A percentile compares a stretch with the other conserved stretches of the same genome.
Evolutionary conservation across 2,797 vertebrate genomes (phyloP).

Genomic region (Cirrhinus mrigala): DNA sequence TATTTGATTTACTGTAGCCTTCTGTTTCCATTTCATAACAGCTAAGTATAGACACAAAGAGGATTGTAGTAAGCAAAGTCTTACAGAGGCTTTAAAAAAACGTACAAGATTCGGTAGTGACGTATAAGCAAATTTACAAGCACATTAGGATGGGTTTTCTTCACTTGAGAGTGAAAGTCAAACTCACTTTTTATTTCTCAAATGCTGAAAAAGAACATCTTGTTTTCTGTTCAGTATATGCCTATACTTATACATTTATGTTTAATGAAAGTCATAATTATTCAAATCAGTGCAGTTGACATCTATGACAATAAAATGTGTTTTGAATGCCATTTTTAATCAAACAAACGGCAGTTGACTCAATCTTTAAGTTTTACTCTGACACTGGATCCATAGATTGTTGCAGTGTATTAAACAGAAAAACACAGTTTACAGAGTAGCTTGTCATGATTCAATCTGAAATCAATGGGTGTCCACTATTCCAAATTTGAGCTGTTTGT

Average conservation of each 20-base stretch:
- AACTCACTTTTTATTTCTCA: not conserved
- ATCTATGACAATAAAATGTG: not conserved
- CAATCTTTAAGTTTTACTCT: constrained; percentile 46
- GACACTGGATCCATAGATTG: constrained; percentile 61
- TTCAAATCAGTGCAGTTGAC: not conserved
- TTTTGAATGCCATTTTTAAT: not conserved
- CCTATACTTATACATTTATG: not conserved
- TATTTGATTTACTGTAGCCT: not conserved
- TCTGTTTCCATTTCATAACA: constrained; percentile 32
- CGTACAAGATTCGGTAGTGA: not conserved
- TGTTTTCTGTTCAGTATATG: not conserved
- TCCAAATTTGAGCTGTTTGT: constrained; percentile 14
- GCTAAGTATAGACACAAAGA: constrained; percentile 35
- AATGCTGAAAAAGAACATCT: not conserved
- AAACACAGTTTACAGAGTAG: not conserved
- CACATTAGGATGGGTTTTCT: not conserved
- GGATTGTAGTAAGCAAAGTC: not conserved
- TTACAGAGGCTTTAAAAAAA: not conserved
- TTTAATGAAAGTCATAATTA: not conserved
- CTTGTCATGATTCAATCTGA: constrained; percentile 22
- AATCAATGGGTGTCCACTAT: constrained; percentile 24
- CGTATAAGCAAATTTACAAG: constrained; percentile 11
- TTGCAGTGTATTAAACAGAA: constrained; percentile 30
- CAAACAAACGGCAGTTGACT: constrained; percentile 40
- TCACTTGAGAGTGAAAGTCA: not conserved